These are phyloP conservation scores for Brachionus angularis DNA, from an alignment of 1,140 invertebrate species.

Conservation along the genomic window DNA sequence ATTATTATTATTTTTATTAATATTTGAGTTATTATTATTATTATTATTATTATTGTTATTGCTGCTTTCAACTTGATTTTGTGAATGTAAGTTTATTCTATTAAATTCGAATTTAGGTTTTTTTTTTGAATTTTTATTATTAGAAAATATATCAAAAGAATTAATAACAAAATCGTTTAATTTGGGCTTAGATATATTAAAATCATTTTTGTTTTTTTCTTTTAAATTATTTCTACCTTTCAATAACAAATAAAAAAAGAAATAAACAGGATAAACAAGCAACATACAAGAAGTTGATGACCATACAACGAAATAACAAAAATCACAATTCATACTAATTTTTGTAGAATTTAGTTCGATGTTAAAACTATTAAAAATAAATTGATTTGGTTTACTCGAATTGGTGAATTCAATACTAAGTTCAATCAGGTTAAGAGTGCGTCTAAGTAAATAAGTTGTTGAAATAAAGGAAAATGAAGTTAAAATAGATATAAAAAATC, in stretches of 20 bases:
- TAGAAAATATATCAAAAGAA: conserved; percentile 23
- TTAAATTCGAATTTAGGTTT: conserved; percentile 1
- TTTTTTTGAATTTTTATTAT: background rate
- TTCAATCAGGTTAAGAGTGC: conserved; percentile 6
- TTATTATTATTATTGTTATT: background rate
- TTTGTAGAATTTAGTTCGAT: conserved; percentile 9
- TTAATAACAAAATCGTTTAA: conserved; percentile 3
- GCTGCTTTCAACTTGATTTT: background rate
- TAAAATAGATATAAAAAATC: background rate
- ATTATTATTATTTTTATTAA: too few relatives aligned
- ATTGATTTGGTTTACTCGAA: background rate
- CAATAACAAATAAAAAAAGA: background rate
- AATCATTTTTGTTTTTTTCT: background rate
- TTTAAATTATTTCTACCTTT: too few relatives aligned
- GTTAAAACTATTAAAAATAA: background rate
- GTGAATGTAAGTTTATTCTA: too few relatives aligned
- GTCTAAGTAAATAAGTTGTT: background rate
- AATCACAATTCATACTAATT: conserved; percentile 17
- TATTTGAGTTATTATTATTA: background rate
- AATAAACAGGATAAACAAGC: conserved; percentile 37
- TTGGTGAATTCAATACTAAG: background rate
- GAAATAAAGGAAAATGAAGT: conserved; percentile 11
- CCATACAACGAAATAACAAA: conserved; percentile 39
- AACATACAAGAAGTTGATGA: conserved; percentile 32
- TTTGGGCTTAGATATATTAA: background rate